Evolutionary conservation across 2,797 vertebrate species (phyloP).

Genomic region (Acanthiza pusilla): DNA sequence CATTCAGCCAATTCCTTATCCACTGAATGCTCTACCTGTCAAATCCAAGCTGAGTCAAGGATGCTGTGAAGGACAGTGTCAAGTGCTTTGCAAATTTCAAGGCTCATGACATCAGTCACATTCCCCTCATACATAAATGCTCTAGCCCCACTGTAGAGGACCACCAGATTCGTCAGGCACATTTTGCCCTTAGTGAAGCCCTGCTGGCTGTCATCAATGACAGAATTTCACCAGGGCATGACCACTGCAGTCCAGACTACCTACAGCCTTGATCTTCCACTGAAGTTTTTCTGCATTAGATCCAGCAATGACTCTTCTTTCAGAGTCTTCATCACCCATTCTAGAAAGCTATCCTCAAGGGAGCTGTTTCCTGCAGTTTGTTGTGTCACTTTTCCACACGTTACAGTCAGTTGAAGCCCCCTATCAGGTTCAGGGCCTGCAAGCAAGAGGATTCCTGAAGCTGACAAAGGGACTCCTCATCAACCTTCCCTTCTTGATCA

Average conservation of each 20-base stretch:
- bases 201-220: neutral
- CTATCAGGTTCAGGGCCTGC: neutral
- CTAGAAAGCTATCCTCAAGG: neutral
- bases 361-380: neutral
- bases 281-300: neutral
- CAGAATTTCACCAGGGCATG: neutral
- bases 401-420: accelerated
- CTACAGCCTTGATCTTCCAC: neutral
- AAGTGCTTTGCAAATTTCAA: neutral
- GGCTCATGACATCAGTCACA: neutral
- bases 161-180: neutral
- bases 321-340: neutral
- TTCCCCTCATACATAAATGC: neutral
- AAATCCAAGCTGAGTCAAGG: neutral
- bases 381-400: neutral
- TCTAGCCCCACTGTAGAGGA: neutral
- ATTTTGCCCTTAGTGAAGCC: neutral
- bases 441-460: neutral
- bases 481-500: neutral
- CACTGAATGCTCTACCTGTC: neutral
- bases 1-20: neutral
- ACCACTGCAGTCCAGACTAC: neutral
- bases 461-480: neutral
- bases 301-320: neutral
- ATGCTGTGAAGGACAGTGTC: too few relatives aligned